Evolutionary conservation across 2,113 vertebrate species (phyloP), one percentile per base, ranked within the genome.

Genomic region (Physeter macrocephalus): DNA sequence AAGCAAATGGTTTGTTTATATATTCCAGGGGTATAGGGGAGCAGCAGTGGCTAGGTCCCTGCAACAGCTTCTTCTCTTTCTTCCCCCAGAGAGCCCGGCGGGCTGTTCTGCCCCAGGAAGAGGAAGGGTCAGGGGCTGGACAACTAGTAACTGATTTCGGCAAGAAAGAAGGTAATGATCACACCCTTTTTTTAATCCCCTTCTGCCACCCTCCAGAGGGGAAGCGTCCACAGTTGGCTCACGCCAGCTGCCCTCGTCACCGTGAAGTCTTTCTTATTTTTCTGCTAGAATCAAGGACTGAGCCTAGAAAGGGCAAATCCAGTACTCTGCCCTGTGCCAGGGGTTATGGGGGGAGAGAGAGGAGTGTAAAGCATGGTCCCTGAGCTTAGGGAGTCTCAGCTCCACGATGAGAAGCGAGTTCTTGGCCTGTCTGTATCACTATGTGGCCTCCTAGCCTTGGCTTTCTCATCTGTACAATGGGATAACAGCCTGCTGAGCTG

Each of bases 81-180:
- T 83, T 36, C 2, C 1, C 27, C 27, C 95, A 99, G 99, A 98
- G 99, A 93, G 71, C 43, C 1, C 98, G 97, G 87, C 98, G 99
- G 97, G 97, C 98, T 31, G 91, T 98, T 75, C 95, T 96, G 52
- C 96, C 95, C 49, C 81, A 93, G 1, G 97, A 96, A 0, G 98
- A 98, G 15, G 99, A 99, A 88, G 99, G 99, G 10, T 99, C 99
- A 0, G 99, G 98, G 0, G 11, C 39, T 8, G 96, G 98, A 92
- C 95, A 86, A 8, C 49, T 83, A 64, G 27, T 8, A 2, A 0
- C 36, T 1, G 80, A 25, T 9, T 41, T 97, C 0, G 97, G 83
- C 88, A 99, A 98, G 78, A 98, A 98, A 52, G 99, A 98, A 98
- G 99, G 99, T 99, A 97, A 95, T 0, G 21, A 43, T 6, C 36